Base-by-base conservation (phyloP, 2,888 invertebrate species). In the Hyles lineata region DNA sequence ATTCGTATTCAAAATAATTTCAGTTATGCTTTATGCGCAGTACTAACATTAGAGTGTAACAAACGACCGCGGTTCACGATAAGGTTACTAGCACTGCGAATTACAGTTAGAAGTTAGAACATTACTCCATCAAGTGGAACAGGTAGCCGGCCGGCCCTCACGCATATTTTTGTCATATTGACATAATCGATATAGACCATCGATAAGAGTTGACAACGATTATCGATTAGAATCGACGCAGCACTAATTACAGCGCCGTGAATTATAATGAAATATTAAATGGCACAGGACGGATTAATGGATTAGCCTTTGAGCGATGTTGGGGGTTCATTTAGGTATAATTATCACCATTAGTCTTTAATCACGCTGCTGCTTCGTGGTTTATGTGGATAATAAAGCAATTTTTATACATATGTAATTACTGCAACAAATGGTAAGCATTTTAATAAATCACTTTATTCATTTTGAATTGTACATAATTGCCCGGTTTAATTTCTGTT, bases 61-160 rank as follows among this genome's bases (percentile, higher is more conserved):
- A 32, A 71, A 62, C 29, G n/a, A 17, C 71, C 21, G 43, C 32
- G 52, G 71, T 71, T 71, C 32, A 62, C 61, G 71, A 63, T 71
- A 71, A 63, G 62, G 62, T 63, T 32, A 58, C 52, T 29, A 32
- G 32, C 55, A 62, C 62, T 32, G 62, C 55, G 61, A 62, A 55
- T 29, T 63, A 55, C 52, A 62, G 62, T 71, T 71, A 52, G 62
- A 63, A 23, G 62, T 71, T 71, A 52, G 62, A 63, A 23, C 71
- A 71, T 71, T 71, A 71, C 62, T 71, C 71, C 52, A 63, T 71
- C 71, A 71, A 63, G 29, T 9, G 23, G 52, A 71, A 71, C 71
- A 63, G 71, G 71, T 71, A 71, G 71, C 21, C 21, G 71, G 29
- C 50, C 61, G 52, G 52, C 29, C 23, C 61, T 63, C 52, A 17